Conservation (phyloP, 2,888 invertebrate genomes). For the Apodemia zela region DNA sequence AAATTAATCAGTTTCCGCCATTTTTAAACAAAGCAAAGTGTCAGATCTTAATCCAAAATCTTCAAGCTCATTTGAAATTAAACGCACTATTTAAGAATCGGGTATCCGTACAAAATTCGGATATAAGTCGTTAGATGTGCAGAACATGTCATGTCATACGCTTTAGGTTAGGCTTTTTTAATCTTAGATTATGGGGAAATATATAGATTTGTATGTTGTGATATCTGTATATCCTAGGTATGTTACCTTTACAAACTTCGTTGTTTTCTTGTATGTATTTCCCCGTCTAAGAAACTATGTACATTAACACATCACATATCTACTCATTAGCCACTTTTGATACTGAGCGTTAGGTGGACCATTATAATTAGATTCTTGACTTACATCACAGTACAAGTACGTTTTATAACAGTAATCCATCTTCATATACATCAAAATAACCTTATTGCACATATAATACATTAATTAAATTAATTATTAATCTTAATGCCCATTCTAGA, state of each 20-base stretch:
- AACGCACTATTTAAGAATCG: conserved; percentile 36
- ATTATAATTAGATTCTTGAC: conserved; percentile 36
- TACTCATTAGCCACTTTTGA: conserved; percentile 68
- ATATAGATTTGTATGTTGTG: conserved; percentile 31
- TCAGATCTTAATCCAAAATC: neutral
- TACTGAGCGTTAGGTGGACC: conserved; percentile 72
- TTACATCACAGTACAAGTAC: conserved; percentile 16
- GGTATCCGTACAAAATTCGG: conserved; percentile 61
- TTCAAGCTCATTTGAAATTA: conserved; percentile 4
- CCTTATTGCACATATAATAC: too few species aligned
- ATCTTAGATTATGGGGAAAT: conserved; percentile 44
- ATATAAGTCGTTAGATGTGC: conserved; percentile 60
- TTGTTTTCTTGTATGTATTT: conserved; percentile 30
- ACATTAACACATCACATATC: conserved; percentile 75
- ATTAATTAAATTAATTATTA: too few species aligned
- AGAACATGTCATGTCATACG: conserved; percentile 59
- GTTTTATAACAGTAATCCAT: neutral
- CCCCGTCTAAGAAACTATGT: conserved; percentile 41
- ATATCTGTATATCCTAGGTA: conserved; percentile 29
- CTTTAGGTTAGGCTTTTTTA: conserved; percentile 63
- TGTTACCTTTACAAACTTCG: conserved; percentile 19
- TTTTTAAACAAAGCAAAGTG: neutral
- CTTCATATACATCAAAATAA: neutral
- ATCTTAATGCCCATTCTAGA: too few species aligned
- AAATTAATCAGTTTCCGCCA: neutral